Evolutionary conservation across 1,140 invertebrate genomes (phyloP).

Genomic region (Sycophila sp.): DNA sequence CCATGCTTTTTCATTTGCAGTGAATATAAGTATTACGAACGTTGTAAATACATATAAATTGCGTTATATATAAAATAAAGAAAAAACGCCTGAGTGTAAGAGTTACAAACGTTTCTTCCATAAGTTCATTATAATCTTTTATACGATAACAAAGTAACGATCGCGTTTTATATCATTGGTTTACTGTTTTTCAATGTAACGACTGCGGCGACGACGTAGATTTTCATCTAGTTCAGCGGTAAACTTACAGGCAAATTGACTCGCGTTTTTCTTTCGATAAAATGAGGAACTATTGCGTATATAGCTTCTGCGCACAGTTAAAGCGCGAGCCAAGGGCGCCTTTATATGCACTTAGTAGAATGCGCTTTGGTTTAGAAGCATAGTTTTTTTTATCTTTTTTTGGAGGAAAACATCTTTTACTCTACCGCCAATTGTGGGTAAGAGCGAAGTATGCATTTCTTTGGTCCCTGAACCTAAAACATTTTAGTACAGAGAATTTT

Average conservation of each 20-base stretch:
- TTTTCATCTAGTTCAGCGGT: not conserved
- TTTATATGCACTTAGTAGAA: not conserved
- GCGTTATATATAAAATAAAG: not conserved
- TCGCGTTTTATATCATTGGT: not conserved
- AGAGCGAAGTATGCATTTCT: constrained; percentile 21
- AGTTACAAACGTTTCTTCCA: constrained; percentile 7
- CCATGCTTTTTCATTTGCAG: not conserved
- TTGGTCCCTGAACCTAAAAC: constrained; percentile 57
- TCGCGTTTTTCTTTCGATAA: constrained; percentile 6
- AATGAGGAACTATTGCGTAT: constrained; percentile 14
- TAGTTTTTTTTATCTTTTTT: not conserved
- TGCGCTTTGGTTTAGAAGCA: not conserved
- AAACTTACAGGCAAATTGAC: not conserved
- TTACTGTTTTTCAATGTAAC: not conserved
- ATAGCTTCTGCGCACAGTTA: not conserved
- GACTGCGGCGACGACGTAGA: not conserved
- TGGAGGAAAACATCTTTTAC: not conserved
- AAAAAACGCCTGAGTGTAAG: not conserved
- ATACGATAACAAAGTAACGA: constrained; percentile 1
- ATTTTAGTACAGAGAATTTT: constrained; percentile 32
- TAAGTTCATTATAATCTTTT: constrained; percentile 15
- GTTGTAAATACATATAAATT: constrained; percentile 23
- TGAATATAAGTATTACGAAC: not conserved
- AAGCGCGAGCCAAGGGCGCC: not conserved
- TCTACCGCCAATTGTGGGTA: no score